phyloP scores from a whole-genome alignment of 2,113 vertebrate genomes.

The Chaetura pelagica region DNA sequence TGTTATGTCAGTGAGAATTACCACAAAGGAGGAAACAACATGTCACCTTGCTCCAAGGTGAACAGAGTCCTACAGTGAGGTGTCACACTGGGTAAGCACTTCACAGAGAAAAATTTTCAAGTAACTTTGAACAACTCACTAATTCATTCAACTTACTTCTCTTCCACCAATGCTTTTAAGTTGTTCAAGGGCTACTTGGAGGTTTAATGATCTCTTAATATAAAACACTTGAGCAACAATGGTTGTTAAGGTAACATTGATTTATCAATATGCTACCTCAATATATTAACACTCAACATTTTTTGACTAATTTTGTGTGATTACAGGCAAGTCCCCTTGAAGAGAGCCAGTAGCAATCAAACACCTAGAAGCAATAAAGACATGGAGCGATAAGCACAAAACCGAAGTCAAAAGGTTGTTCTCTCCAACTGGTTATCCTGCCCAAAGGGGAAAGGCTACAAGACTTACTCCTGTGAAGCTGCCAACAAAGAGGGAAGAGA shows the following conservation, averaged over 20 bases:
- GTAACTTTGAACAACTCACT: background rate
- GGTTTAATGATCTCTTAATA: background rate
- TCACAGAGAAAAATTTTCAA: background rate
- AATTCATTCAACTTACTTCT: background rate
- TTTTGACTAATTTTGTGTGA: background rate
- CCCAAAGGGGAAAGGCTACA: background rate
- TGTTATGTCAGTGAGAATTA: background rate
- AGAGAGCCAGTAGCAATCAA: background rate
- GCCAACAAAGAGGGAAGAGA: background rate
- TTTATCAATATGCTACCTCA: slow-evolving; percentile 17
- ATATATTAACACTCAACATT: background rate
- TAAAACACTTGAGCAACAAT: background rate
- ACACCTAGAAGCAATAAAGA: background rate
- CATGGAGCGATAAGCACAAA: background rate
- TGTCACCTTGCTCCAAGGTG: background rate
- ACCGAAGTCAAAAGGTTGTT: background rate
- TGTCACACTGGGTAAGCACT: background rate
- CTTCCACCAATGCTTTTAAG: background rate
- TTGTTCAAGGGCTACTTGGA: background rate
- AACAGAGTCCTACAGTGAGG: background rate
- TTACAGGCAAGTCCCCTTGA: background rate
- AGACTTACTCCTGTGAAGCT: background rate
- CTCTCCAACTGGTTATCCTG: background rate
- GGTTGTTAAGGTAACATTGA: background rate
- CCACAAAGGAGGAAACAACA: background rate